A percentile compares a stretch with the other conserved stretches of the same genome.
Conservation (phyloP, 2,888 invertebrate species). For the Limnephilus auricula region DNA sequence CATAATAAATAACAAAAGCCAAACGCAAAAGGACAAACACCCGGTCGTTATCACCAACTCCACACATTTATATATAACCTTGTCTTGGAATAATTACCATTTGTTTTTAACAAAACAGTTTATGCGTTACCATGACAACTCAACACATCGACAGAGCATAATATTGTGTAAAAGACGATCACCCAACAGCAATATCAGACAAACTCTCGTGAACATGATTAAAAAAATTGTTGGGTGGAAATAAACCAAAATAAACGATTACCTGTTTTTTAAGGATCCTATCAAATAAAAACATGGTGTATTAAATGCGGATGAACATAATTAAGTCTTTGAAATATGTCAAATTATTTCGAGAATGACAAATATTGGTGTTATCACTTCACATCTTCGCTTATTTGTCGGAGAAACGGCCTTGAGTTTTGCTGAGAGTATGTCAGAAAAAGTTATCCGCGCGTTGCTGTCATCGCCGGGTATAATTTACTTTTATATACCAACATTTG, state of each 20-base stretch:
- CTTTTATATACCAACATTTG: constrained; percentile 35
- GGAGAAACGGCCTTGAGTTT: constrained; percentile 24
- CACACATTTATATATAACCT: neutral
- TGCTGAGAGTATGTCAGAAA: neutral
- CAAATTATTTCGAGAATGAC: neutral
- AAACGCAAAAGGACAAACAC: neutral
- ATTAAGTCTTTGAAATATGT: neutral
- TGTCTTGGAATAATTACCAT: neutral
- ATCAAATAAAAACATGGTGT: neutral
- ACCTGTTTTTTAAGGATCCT: neutral
- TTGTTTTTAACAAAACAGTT: neutral
- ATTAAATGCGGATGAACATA: neutral
- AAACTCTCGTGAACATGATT: neutral
- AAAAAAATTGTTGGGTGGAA: neutral
- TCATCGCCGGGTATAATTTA: constrained; percentile 35
- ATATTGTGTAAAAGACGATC: neutral
- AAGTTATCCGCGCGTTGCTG: neutral
- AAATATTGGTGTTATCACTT: neutral
- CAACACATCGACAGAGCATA: neutral
- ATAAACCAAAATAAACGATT: neutral
- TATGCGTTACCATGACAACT: constrained; percentile 9
- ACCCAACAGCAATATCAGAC: neutral
- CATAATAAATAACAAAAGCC: neutral
- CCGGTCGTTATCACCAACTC: constrained; percentile 1
- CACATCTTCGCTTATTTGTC: neutral